These are phyloP conservation scores for Porites divaricata DNA, from an alignment of 92 coral and sea anemone genomes.

Conservation along the genomic window DNA sequence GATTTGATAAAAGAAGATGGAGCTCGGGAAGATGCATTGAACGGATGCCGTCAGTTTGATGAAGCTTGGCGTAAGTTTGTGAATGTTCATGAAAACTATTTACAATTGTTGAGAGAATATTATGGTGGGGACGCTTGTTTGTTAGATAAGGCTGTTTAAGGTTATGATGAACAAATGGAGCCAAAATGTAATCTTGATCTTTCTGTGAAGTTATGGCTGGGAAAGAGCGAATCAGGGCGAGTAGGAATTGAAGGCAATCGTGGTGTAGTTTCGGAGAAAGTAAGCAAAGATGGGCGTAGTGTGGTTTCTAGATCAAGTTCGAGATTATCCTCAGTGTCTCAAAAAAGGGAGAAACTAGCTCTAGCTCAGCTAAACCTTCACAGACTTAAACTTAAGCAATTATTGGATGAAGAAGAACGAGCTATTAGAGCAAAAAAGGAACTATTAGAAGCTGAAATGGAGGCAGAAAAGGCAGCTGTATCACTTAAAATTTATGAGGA, in stretches of 20 bases:
- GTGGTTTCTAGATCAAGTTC: conserved; percentile 1
- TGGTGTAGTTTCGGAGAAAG: neutral
- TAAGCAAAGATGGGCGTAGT: neutral
- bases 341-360: neutral
- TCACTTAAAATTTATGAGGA: neutral
- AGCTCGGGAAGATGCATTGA: too few species aligned
- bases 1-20: too few species aligned
- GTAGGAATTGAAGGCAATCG: neutral
- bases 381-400: neutral
- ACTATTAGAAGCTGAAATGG: conserved; percentile 1
- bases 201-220: too few species aligned
- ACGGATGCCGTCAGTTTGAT: too few species aligned
- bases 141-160: too few species aligned
- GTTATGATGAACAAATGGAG: too few species aligned
- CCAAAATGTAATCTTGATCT: too few species aligned
- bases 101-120: too few species aligned
- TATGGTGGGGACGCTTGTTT: too few species aligned
- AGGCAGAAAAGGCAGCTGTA: neutral
- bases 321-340: neutral
- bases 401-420: neutral
- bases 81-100: too few species aligned
- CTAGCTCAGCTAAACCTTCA: neutral
- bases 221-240: too few species aligned
- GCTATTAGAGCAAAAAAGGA: neutral
- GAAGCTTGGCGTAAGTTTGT: too few species aligned